Conservation (phyloP, 2,888 invertebrate genomes). For the Drosophila picticornis region DNA sequence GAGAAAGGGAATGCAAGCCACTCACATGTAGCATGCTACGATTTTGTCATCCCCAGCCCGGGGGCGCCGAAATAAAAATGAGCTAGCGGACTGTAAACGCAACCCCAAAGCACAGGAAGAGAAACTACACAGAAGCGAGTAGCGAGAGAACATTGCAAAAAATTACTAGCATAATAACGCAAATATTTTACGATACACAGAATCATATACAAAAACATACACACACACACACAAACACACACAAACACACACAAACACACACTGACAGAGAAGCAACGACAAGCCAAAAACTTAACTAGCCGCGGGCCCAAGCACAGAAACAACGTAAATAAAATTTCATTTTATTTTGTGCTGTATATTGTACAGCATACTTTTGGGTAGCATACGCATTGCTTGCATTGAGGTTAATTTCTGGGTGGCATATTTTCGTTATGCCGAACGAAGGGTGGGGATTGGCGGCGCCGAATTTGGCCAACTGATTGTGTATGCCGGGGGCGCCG, state of each 20-base stretch:
- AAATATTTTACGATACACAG: conserved; percentile 76
- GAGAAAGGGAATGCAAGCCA: conserved; percentile 45
- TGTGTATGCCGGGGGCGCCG: conserved; percentile 65
- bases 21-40: conserved; percentile 53
- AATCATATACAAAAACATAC: conserved; percentile 37
- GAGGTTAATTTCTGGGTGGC: conserved; percentile 67
- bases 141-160: conserved; percentile 46
- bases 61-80: conserved; percentile 74
- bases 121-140: conserved; percentile 10
- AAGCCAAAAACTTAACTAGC: conserved; percentile 80
- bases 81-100: conserved; percentile 64
- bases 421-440: conserved; percentile 8
- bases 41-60: conserved; percentile 67
- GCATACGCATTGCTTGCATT: conserved; percentile 75
- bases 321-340: conserved; percentile 77
- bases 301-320: conserved; percentile 68
- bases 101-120: conserved; percentile 28
- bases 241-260: conserved; percentile 23
- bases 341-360: conserved; percentile 49
- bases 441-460: neutral
- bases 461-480: conserved; percentile 60
- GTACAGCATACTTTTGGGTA: conserved; percentile 50
- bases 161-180: conserved; percentile 81
- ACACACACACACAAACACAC: conserved; percentile 30
- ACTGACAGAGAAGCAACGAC: conserved; percentile 40